These are phyloP conservation scores for Coremacera marginata DNA, from an alignment of 2,888 invertebrate species.

Conservation along the genomic window DNA sequence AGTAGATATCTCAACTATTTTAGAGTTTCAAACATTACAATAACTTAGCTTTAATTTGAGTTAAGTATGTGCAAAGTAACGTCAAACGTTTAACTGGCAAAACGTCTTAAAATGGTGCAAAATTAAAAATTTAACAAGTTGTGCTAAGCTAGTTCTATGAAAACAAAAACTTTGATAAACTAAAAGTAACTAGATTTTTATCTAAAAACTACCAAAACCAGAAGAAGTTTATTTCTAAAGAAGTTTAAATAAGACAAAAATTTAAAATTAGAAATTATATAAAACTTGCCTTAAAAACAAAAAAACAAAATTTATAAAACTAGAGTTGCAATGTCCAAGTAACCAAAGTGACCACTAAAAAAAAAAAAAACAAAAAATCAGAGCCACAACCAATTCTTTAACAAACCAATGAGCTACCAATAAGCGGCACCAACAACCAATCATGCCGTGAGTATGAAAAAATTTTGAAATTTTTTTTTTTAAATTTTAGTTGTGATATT, in stretches of 20 bases:
- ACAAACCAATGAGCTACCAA: conserved; percentile 3
- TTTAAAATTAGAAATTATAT: background rate
- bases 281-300: too few relatives aligned
- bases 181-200: background rate
- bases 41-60: too few relatives aligned
- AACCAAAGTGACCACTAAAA: background rate
- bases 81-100: too few relatives aligned
- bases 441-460: conserved; percentile 19
- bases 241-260: background rate
- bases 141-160: background rate
- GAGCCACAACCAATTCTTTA: conserved; percentile 17
- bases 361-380: conserved; percentile 1
- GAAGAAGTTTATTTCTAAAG: background rate
- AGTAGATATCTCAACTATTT: too few relatives aligned
- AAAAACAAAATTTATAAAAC: too few relatives aligned
- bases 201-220: background rate
- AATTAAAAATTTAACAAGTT: too few relatives aligned
- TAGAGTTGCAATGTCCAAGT: background rate
- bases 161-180: background rate
- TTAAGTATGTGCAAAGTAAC: too few relatives aligned
- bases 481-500: background rate
- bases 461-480: conserved; percentile 6
- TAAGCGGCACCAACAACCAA: background rate
- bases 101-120: too few relatives aligned
- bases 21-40: too few relatives aligned